These are phyloP conservation scores for Cephalopachus bancanus DNA, from an alignment of 2,797 vertebrate genomes.

Conservation along the genomic window DNA sequence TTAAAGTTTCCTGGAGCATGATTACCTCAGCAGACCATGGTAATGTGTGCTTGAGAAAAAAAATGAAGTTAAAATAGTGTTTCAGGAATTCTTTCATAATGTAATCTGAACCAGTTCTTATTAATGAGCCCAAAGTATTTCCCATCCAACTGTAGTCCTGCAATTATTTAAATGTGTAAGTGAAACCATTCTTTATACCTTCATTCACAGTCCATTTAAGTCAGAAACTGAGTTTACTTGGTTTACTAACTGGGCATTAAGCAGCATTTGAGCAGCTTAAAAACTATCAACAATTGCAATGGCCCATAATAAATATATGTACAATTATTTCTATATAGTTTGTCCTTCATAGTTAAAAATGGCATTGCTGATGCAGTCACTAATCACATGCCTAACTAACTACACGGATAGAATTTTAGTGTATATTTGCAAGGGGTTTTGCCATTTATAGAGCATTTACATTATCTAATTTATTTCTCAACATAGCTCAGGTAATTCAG, in stretches of 20 bases:
- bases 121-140: slow-evolving; percentile 86
- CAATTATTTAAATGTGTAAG: slow-evolving; percentile 88
- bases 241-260: slow-evolving; percentile 76
- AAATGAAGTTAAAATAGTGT: slow-evolving; percentile 81
- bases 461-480: slow-evolving; percentile 35
- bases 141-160: slow-evolving; percentile 86
- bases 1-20: slow-evolving; percentile 74
- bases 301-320: slow-evolving; percentile 76
- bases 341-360: slow-evolving; percentile 63
- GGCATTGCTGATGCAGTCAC: slow-evolving; percentile 43
- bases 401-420: slow-evolving; percentile 34
- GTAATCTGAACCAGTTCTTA: slow-evolving; percentile 84
- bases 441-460: neutral
- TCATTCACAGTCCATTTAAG: slow-evolving; percentile 87
- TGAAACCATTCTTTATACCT: slow-evolving; percentile 87
- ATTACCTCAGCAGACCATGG: slow-evolving; percentile 70
- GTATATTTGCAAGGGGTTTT: neutral
- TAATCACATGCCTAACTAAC: slow-evolving; percentile 46
- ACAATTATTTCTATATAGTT: slow-evolving; percentile 73
- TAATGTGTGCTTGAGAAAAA: slow-evolving; percentile 67
- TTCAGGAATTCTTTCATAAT: slow-evolving; percentile 84
- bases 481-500: neutral
- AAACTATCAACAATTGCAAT: slow-evolving; percentile 71
- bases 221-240: slow-evolving; percentile 79
- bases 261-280: slow-evolving; percentile 71